phyloP scores from a whole-genome alignment of 2,888 invertebrate species.

The Meta bourneti region DNA sequence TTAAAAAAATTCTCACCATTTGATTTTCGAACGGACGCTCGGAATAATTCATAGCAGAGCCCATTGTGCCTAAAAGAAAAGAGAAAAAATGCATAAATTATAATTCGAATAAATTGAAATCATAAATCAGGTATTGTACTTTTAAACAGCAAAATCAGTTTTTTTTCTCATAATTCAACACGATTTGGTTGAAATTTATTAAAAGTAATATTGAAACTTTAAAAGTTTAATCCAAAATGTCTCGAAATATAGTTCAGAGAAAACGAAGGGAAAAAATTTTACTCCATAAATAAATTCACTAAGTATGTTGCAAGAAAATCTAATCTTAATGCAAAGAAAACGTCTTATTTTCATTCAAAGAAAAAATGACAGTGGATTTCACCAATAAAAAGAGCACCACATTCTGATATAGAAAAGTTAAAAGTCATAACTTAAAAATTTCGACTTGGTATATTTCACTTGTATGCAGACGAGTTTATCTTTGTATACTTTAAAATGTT shows the following conservation, averaged over 20 bases:
- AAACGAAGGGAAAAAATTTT: background rate
- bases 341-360: no score
- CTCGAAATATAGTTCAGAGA: background rate
- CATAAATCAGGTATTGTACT: background rate
- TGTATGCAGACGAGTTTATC: no score
- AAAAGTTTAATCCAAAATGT: background rate
- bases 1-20: slow-evolving; percentile 59
- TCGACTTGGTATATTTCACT: no score
- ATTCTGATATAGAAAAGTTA: no score
- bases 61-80: slow-evolving; percentile 74
- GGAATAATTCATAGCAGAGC: slow-evolving; percentile 76
- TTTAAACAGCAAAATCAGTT: background rate
- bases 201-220: no score
- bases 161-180: no score
- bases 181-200: no score
- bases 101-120: background rate
- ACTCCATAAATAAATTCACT: background rate
- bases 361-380: no score
- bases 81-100: slow-evolving; percentile 3
- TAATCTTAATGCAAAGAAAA: no score
- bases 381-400: no score
- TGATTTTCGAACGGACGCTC: slow-evolving; percentile 77
- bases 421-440: no score
- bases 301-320: background rate
- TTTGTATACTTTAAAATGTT: background rate